Percentiles rank a stretch among this genome's conserved stretches.
Evolutionary conservation across 2,113 vertebrate species (phyloP).

Genomic region (Mormoops blainvillei): DNA sequence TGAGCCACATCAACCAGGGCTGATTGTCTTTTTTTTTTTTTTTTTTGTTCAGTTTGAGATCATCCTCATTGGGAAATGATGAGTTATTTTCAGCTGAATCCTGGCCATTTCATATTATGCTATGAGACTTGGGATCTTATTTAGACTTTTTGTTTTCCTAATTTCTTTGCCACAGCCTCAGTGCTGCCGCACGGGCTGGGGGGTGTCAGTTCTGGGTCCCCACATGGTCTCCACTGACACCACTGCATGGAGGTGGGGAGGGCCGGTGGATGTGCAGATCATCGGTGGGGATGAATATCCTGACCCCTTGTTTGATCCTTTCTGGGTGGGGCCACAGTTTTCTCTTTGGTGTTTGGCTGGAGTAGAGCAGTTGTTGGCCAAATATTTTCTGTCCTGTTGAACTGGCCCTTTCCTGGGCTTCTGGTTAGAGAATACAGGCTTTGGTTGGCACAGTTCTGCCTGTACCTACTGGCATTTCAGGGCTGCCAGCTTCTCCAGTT

Average conservation of each 20-base stretch:
- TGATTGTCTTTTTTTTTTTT: no score
- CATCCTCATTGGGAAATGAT: neutral
- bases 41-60: neutral
- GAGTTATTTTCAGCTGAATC: neutral
- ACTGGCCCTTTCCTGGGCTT: neutral
- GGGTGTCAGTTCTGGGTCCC: neutral
- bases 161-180: neutral
- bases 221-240: rapidly evolving
- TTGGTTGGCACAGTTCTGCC: neutral
- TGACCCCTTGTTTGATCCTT: neutral
- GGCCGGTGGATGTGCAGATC: neutral
- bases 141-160: neutral
- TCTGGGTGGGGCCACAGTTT: neutral
- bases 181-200: neutral
- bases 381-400: neutral
- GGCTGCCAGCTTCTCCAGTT: neutral
- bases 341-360: neutral
- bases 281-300: neutral
- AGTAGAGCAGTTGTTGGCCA: neutral
- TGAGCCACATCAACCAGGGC: no score
- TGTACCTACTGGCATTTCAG: neutral
- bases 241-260: neutral
- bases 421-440: neutral
- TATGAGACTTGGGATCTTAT: neutral
- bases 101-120: neutral